Evolutionary conservation across 1,140 invertebrate genomes (phyloP).

Genomic region (Solenopsis invicta): DNA sequence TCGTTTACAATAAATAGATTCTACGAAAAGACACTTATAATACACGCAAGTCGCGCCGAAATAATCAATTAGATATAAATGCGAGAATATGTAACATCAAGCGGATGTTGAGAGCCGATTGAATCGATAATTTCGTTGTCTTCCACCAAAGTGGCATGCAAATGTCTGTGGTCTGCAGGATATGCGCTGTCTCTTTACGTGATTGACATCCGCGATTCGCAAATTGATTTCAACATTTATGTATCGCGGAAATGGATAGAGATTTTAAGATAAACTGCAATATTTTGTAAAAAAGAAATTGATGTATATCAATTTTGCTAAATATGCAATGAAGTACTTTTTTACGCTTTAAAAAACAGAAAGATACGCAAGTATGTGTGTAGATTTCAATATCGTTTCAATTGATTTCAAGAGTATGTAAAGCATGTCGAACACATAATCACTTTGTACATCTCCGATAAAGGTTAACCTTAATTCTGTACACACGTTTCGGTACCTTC

Average conservation of each 20-base stretch:
- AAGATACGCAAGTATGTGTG: slow-evolving; percentile 5
- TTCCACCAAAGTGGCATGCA: slow-evolving; percentile 27
- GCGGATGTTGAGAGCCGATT: not conserved
- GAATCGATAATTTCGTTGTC: slow-evolving; percentile 37
- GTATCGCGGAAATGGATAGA: not conserved
- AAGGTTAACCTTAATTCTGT: not conserved
- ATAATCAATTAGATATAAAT: slow-evolving; percentile 7
- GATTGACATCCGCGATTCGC: not conserved
- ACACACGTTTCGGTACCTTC: too few relatives aligned
- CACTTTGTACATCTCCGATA: slow-evolving; percentile 16
- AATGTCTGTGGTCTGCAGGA: not conserved
- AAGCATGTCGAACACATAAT: not conserved
- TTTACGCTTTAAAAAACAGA: slow-evolving; percentile 56
- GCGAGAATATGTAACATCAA: not conserved
- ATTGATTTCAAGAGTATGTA: not conserved
- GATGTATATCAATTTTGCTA: slow-evolving; percentile 58
- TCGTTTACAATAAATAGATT: slow-evolving; percentile 34
- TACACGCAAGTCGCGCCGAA: slow-evolving; percentile 31
- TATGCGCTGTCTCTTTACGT: not conserved
- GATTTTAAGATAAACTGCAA: slow-evolving; percentile 58
- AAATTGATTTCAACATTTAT: not conserved
- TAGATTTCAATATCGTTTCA: not conserved
- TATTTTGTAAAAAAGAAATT: slow-evolving; percentile 69
- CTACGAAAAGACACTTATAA: slow-evolving; percentile 26
- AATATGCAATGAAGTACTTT: slow-evolving; percentile 62